Evolutionary conservation across 2,113 vertebrate species (phyloP), one percentile per base, ranked within the genome.

Genomic region (Conger conger): DNA sequence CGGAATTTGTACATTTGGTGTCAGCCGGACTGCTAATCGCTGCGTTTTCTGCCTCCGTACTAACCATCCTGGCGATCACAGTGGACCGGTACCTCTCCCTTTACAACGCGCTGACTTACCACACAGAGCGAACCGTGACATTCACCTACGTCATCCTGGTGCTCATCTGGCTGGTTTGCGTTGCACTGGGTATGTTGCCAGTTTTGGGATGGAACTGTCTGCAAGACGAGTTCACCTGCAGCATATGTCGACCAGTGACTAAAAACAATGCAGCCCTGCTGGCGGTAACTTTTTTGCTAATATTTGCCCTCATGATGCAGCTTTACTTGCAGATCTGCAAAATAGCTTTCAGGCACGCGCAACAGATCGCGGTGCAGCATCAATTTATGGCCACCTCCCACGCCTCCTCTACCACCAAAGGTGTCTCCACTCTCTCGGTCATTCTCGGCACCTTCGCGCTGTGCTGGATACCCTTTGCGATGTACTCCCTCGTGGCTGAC

Each of bases 351-450:
- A 95, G 97, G 85, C 97, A 98, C 82, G 97, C 97, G 0, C 97
- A 98, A 91, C 97, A 98, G 93, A 98, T 98, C 27, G 97, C 97
- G 3, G 96, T 97, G 89, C 97, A 98, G 93, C 97, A 96, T 87
- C 97, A 97, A 91, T 97, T 97, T 76, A 89, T 96, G 89, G 96
- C 96, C 91, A 95, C 96, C 78, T 97, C 97, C 77, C 83, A 84
- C 53, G 83, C 83, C 36, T 84, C 83, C 20, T 84, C 83, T 91
- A 96, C 96, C 91, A 97, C 97, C 91, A 98, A 97, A 91, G 97
- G 97, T 30, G 96, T 98, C 54, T 96, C 96, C 88, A 97, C 97
- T 0, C 95, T 98, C 82, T 96, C 97, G n/a, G 94, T 96, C 89
- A 96, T 98, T 90, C 90, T 97, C 90, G 97, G 96, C 89, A 96